Conservation (phyloP, 1,140 invertebrate genomes). For the Lethocerus indicus region DNA sequence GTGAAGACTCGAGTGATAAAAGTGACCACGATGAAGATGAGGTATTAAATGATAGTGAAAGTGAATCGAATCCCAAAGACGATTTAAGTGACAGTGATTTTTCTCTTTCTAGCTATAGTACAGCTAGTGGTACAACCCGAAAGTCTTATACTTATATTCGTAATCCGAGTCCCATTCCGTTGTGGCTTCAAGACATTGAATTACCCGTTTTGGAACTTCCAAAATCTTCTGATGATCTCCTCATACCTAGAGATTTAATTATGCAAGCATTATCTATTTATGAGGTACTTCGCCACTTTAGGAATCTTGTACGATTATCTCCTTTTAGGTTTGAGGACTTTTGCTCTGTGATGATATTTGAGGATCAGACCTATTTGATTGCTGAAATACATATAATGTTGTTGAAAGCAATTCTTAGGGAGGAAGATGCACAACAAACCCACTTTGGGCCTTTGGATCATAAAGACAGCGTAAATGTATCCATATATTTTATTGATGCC, state of each 20-base stretch:
- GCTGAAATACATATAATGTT: constrained; percentile 86
- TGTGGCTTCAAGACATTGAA: constrained; percentile 64
- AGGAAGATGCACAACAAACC: constrained; percentile 89
- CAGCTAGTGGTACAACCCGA: constrained; percentile 40
- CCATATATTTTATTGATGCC: constrained; percentile 77
- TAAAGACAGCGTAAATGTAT: constrained; percentile 90
- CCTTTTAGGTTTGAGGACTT: constrained; percentile 94
- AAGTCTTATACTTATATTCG: constrained; percentile 28
- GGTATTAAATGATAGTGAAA: constrained; percentile 38
- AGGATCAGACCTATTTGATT: constrained; percentile 79
- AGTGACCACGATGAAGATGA: constrained; percentile 55
- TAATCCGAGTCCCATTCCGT: constrained; percentile 65
- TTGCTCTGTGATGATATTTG: constrained; percentile 74
- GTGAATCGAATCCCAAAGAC: constrained; percentile 40
- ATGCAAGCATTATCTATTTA: constrained; percentile 74
- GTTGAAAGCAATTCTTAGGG: constrained; percentile 74
- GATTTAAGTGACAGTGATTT: constrained; percentile 67
- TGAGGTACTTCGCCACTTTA: constrained; percentile 84
- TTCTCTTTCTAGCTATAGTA: constrained; percentile 60
- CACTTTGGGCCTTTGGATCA: constrained; percentile 90
- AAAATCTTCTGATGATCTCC: constrained; percentile 75
- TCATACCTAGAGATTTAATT: constrained; percentile 58
- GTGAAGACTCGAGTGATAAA: constrained; percentile 66
- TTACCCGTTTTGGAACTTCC: constrained; percentile 63
- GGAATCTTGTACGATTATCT: constrained; percentile 72